These are phyloP conservation scores for Lerista edwardsae DNA, from an alignment of 2,797 vertebrate species.

Conservation along the genomic window DNA sequence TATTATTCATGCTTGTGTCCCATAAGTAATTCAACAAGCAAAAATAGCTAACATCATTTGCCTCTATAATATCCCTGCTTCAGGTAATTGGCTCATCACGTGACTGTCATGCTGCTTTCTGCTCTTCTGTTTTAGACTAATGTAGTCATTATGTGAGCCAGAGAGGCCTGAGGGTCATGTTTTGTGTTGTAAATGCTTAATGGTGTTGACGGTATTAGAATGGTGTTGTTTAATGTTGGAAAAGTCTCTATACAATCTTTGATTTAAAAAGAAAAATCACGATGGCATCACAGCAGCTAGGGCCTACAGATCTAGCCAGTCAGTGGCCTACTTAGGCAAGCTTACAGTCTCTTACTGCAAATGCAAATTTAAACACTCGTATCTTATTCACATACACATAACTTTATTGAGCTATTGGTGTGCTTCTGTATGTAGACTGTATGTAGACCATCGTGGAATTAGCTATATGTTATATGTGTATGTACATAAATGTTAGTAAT, in stretches of 20 bases:
- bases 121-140: slow-evolving; percentile 51
- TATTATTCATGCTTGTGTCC: slow-evolving; percentile 60
- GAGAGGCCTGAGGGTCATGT: background rate
- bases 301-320: background rate
- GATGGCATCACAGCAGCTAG: background rate
- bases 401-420: accelerated
- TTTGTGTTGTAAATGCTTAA: slow-evolving; percentile 30
- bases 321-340: background rate
- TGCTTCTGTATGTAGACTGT: background rate
- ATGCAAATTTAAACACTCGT: slow-evolving; percentile 5
- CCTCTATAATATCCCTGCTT: slow-evolving; percentile 62
- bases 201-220: background rate
- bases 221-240: slow-evolving; percentile 9
- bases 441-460: background rate
- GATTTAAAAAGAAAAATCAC: background rate
- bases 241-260: background rate
- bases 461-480: background rate
- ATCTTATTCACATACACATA: background rate
- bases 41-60: slow-evolving; percentile 18
- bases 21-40: slow-evolving; percentile 59
- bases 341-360: background rate
- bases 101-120: slow-evolving; percentile 70
- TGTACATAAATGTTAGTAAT: too few species aligned
- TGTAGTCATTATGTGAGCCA: slow-evolving; percentile 22
- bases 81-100: slow-evolving; percentile 60